Evolutionary conservation across 2,888 invertebrate genomes (phyloP).

Genomic region (Arenicola marina): DNA sequence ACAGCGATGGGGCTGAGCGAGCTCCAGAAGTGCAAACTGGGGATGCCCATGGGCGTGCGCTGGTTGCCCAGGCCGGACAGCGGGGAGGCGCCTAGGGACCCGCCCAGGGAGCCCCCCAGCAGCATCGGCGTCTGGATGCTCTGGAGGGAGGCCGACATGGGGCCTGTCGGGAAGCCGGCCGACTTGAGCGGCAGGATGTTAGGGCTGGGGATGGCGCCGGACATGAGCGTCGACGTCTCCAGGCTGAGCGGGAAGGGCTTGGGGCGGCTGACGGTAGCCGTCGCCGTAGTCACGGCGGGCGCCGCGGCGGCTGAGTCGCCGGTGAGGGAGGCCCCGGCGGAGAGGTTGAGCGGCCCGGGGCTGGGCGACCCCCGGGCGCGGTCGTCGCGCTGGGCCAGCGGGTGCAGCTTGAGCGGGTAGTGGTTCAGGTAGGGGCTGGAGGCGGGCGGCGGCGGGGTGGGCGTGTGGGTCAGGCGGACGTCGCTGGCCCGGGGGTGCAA

Average conservation of each 20-base stretch:
- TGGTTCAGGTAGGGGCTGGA: neutral
- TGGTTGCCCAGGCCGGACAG: constrained; percentile 36
- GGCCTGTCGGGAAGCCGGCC: neutral
- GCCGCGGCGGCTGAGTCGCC: neutral
- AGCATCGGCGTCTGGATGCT: constrained; percentile 43
- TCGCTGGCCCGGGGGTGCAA: too few species aligned
- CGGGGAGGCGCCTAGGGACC: constrained; percentile 15
- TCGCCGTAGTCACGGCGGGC: neutral
- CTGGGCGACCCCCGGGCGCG: neutral
- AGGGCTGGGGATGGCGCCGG: constrained; percentile 43
- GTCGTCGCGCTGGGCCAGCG: neutral
- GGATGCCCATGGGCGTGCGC: constrained; percentile 51
- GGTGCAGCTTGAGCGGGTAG: neutral
- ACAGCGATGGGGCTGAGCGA: constrained; percentile 56
- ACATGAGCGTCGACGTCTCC: constrained; percentile 30
- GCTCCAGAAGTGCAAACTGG: constrained; percentile 62
- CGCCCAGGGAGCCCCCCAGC: constrained; percentile 42
- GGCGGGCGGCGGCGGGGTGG: neutral
- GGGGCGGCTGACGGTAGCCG: constrained; percentile 1
- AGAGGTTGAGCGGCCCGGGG: neutral
- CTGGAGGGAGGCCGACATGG: constrained; percentile 1
- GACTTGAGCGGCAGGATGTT: constrained; percentile 29
- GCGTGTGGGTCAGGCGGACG: neutral
- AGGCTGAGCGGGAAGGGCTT: constrained; percentile 38
- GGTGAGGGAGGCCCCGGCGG: neutral